These are phyloP conservation scores for Bellardia bayeri DNA, from an alignment of 2,888 invertebrate genomes.

Conservation along the genomic window DNA sequence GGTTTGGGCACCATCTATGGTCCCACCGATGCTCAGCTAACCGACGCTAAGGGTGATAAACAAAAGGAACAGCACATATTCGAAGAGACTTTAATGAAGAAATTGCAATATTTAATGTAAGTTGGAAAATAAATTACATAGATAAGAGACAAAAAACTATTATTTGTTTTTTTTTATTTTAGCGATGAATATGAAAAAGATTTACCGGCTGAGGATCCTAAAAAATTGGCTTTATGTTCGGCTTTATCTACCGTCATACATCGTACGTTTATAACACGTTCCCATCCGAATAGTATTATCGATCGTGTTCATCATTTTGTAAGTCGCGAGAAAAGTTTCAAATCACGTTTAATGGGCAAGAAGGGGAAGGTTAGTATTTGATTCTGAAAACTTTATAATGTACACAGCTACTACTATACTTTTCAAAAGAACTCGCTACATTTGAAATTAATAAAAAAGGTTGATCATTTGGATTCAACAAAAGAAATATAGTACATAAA, in stretches of 20 bases:
- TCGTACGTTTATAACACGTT: constrained; percentile 90
- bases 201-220: constrained; percentile 86
- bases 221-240: constrained; percentile 88
- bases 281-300: constrained; percentile 85
- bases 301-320: constrained; percentile 94
- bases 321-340: constrained; percentile 92
- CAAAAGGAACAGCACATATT: constrained; percentile 90
- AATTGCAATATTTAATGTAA: constrained; percentile 89
- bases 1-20: constrained; percentile 96
- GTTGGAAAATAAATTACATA: constrained; percentile 76
- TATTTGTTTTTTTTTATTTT: constrained; percentile 31
- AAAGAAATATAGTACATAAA: too few relatives aligned
- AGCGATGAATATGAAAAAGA: constrained; percentile 88
- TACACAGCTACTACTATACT: too few relatives aligned
- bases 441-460: too few relatives aligned
- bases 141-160: not conserved
- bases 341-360: constrained; percentile 88
- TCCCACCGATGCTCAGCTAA: constrained; percentile 91
- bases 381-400: too few relatives aligned
- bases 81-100: constrained; percentile 89
- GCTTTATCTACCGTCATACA: constrained; percentile 92
- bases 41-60: constrained; percentile 92
- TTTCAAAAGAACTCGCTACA: too few relatives aligned
- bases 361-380: constrained; percentile 86
- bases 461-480: too few relatives aligned